Percentiles rank a stretch among this genome's conserved stretches.
Conservation (phyloP, 1,140 invertebrate genomes). For the Platorchestia sp. region DNA sequence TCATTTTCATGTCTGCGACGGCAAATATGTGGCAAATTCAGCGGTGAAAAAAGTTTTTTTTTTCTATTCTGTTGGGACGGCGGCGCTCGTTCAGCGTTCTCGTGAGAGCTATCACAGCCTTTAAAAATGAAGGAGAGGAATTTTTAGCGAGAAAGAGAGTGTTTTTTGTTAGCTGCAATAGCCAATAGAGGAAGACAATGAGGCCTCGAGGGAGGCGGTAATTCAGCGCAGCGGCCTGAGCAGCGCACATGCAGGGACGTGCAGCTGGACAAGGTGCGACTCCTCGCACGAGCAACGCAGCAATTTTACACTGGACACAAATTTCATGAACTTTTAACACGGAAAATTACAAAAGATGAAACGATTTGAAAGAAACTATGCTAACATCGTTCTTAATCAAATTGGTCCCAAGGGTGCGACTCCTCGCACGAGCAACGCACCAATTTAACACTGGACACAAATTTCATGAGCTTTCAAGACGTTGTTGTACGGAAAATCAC, state of each 20-base stretch:
- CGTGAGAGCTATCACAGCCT: constrained; percentile 16
- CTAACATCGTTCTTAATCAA: no score
- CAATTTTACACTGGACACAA: not conserved
- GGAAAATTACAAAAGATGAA: not conserved
- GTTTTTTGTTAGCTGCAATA: constrained; percentile 39
- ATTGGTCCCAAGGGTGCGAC: not conserved
- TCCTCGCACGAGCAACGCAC: no score
- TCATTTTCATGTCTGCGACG: not conserved
- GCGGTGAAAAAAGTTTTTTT: not conserved
- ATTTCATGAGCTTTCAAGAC: not conserved
- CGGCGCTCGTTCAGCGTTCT: not conserved
- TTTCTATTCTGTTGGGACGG: not conserved
- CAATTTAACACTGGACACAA: not conserved
- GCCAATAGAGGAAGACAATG: constrained; percentile 46
- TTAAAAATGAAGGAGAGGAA: constrained; percentile 30
- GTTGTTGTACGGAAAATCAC: not conserved
- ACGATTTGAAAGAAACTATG: not conserved
- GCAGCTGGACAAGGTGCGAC: not conserved
- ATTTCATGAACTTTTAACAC: not conserved
- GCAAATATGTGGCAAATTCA: not conserved
- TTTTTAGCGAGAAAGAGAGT: constrained; percentile 23
- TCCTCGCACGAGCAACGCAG: no score
- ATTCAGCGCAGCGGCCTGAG: not conserved
- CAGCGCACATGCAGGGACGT: not conserved
- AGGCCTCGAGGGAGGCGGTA: constrained; percentile 18